Base-by-base conservation (phyloP, 2,113 vertebrate species). In the Sylvia atricapilla region DNA sequence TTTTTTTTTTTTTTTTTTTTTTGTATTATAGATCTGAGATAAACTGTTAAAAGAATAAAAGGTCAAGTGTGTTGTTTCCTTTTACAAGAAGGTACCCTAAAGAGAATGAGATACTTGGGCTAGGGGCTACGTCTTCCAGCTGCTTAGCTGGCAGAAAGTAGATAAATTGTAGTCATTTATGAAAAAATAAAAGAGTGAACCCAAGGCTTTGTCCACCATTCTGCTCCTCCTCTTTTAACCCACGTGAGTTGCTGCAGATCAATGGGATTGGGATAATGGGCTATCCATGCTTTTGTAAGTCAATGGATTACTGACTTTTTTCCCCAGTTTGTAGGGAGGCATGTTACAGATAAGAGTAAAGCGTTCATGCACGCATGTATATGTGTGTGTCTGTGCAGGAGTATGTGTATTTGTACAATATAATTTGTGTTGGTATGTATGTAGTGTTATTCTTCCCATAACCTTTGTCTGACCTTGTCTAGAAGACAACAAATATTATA, bases 401-500 rank as follows among this genome's bases (percentile, higher is more conserved):
- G 10, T 27, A 3, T 18, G 9, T 2, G 3, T n/a, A 12, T 80
- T 43, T 25, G 17, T 16, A 35, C 15, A 60, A 11, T 9, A 44
- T 19, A 33, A 39, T 52, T 16, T 16, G 14, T 88, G 12, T 6
- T 68, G 76, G 85, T 50, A 52, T 22, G 11, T 53, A 47, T 31
- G 13, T 22, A 73, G 15, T n/a, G 22, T 50, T 78, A 62, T 72
- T 55, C 20, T 66, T 84, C 37, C 33, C 7, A 7, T 43, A 20
- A 58, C 74, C 37, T 7, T 64, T 87, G 18, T 76, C 84, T 90
- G 37, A 85, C 41, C 58, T 81, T 86, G 64, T 73, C 25, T 58
- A 78, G 76, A 91, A 90, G 88, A 67, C 46, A 28, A 78, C 72
- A 89, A 96, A 92, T 94, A 70, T 41, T 92, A 66, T 22, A 87